These are phyloP conservation scores for Sesamia inferens DNA, from an alignment of 2,888 invertebrate species.

Conservation along the genomic window DNA sequence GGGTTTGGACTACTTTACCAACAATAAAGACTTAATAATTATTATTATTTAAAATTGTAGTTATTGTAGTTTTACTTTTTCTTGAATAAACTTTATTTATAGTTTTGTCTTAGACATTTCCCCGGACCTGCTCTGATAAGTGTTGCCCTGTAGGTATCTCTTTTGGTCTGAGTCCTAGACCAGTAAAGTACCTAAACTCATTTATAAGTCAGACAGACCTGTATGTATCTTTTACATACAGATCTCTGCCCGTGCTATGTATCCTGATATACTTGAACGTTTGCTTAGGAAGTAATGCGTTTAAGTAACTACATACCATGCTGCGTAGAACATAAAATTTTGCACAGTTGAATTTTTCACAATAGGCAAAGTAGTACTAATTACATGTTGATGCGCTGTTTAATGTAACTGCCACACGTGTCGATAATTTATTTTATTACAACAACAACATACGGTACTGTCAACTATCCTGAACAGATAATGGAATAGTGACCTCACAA, in stretches of 20 bases:
- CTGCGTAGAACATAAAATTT: background rate
- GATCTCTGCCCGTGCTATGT: background rate
- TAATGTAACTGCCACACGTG: slow-evolving; percentile 17
- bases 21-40: background rate
- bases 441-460: background rate
- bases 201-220: no score
- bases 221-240: no score
- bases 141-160: no score
- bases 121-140: no score
- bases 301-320: background rate
- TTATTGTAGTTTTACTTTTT: no score
- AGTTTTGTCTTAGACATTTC: no score
- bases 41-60: no score
- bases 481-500: background rate
- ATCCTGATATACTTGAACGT: background rate
- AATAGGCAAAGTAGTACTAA: slow-evolving; percentile 1
- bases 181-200: no score
- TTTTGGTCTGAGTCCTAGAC: no score
- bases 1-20: background rate
- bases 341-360: background rate
- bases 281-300: background rate
- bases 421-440: slow-evolving; percentile 2
- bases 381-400: background rate
- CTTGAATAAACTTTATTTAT: no score
- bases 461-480: background rate